phyloP scores from a whole-genome alignment of 2,797 vertebrate genomes.

The Knipowitschia caucasica region DNA sequence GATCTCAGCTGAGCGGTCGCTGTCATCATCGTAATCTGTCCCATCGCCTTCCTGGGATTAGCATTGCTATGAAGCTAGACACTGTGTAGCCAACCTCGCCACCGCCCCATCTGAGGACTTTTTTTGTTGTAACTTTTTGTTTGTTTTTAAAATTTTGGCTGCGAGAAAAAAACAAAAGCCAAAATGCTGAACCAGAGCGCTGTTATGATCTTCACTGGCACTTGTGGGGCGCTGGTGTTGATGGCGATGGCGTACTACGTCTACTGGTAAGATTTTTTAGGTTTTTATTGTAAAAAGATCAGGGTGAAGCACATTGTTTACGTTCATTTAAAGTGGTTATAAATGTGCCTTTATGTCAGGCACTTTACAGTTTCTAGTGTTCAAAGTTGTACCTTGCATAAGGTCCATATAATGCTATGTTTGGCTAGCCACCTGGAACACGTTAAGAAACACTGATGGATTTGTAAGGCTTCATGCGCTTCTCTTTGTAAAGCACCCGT shows the following conservation, averaged over 20 bases:
- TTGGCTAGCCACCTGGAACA: too few relatives aligned
- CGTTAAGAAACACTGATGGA: too few relatives aligned
- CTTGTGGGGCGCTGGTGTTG: conserved; percentile 82
- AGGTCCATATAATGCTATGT: too few relatives aligned
- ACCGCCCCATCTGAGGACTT: conserved; percentile 23
- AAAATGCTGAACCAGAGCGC: conserved; percentile 83
- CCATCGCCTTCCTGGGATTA: conserved; percentile 58
- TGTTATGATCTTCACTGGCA: conserved; percentile 86
- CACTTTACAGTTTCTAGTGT: too few relatives aligned
- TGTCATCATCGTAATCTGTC: conserved; percentile 68
- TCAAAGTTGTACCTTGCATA: too few relatives aligned
- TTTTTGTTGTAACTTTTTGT: conserved; percentile 7
- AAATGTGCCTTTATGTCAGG: too few relatives aligned
- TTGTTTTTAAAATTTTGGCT: conserved; percentile 31
- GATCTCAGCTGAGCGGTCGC: conserved; percentile 39
- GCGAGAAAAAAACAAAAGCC: conserved; percentile 38
- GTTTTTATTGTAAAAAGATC: conserved; percentile 2
- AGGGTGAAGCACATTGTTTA: neutral
- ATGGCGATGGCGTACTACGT: conserved; percentile 91
- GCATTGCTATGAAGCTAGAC: conserved; percentile 49
- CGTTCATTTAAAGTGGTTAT: neutral
- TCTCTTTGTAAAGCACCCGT: too few relatives aligned
- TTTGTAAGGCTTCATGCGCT: too few relatives aligned
- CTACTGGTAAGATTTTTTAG: conserved; percentile 92
- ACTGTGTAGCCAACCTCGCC: conserved; percentile 43